phyloP scores from a whole-genome alignment of 35 echinoderm and acorn worm genomes.

The Ophioderma brevispina region DNA sequence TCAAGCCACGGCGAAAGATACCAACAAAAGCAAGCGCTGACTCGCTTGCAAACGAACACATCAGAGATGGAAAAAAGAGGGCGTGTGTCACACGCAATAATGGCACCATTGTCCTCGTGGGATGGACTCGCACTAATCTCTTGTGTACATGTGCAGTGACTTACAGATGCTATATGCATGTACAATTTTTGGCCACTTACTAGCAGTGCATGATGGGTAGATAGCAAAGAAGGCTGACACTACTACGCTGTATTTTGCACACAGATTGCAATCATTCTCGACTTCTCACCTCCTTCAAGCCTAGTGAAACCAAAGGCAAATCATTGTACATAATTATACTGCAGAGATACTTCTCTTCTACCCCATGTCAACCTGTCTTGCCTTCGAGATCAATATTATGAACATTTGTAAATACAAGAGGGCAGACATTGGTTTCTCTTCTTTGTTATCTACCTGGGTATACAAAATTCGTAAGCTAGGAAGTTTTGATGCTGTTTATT shows the following conservation, averaged over 20 bases:
- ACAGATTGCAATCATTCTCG: neutral
- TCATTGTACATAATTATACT: neutral
- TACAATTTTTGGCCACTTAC: neutral
- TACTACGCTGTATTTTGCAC: neutral
- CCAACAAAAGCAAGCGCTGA: neutral
- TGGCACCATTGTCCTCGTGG: neutral
- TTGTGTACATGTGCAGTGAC: neutral
- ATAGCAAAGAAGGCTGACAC: neutral
- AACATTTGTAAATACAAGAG: too few relatives aligned
- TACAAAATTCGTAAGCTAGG: too few relatives aligned
- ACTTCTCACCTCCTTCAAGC: neutral
- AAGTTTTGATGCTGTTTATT: too few relatives aligned
- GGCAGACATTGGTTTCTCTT: too few relatives aligned
- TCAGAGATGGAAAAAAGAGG: neutral
- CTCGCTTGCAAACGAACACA: neutral
- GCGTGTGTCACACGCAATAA: neutral
- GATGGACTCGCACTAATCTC: neutral
- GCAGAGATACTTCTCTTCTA: neutral
- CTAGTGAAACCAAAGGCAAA: neutral
- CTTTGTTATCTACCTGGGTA: too few relatives aligned
- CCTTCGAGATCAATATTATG: too few relatives aligned
- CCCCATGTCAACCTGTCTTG: too few relatives aligned
- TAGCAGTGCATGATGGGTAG: neutral
- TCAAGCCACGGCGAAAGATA: neutral
- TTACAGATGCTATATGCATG: neutral